A percentile compares a stretch with the other conserved stretches of the same genome.
phyloP scores from a whole-genome alignment of 2,888 invertebrate species.

The Noctua janthina region DNA sequence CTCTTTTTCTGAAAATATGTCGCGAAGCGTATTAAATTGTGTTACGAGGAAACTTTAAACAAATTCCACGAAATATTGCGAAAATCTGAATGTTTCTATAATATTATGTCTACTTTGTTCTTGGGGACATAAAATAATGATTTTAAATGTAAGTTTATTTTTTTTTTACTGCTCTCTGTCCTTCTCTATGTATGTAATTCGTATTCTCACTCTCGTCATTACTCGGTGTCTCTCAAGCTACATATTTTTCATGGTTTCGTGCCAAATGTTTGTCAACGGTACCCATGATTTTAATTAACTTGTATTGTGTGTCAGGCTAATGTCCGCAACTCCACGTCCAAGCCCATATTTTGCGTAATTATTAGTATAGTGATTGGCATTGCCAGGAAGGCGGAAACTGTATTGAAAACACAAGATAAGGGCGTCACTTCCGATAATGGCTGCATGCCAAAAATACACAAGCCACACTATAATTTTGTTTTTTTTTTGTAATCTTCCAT shows the following conservation, averaged over 20 bases:
- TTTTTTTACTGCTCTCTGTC: not conserved
- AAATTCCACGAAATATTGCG: not conserved
- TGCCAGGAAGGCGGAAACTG: not conserved
- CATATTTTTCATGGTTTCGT: not conserved
- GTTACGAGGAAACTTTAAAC: not conserved
- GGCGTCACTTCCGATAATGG: not conserved
- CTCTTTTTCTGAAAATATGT: not conserved
- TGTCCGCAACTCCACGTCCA: not conserved
- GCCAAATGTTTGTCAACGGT: not conserved
- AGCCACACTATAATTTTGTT: not conserved
- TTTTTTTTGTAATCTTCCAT: not conserved
- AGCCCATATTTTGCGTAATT: not conserved
- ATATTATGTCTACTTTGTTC: constrained; percentile 14
- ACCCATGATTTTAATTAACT: not conserved
- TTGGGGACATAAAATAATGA: constrained; percentile 34
- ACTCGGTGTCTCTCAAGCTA: not conserved
- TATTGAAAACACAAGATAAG: not conserved
- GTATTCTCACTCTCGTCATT: not conserved
- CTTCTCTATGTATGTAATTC: no score
- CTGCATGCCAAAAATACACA: not conserved
- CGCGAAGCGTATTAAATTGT: not conserved
- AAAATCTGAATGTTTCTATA: not conserved
- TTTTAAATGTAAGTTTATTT: constrained; percentile 41
- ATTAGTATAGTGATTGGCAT: not conserved
- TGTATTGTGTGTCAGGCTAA: not conserved